Percentiles rank a stretch among this genome's conserved stretches.
phyloP scores from a whole-genome alignment of 23 tunicate species.

The Oikopleura vanhoeffeni region DNA sequence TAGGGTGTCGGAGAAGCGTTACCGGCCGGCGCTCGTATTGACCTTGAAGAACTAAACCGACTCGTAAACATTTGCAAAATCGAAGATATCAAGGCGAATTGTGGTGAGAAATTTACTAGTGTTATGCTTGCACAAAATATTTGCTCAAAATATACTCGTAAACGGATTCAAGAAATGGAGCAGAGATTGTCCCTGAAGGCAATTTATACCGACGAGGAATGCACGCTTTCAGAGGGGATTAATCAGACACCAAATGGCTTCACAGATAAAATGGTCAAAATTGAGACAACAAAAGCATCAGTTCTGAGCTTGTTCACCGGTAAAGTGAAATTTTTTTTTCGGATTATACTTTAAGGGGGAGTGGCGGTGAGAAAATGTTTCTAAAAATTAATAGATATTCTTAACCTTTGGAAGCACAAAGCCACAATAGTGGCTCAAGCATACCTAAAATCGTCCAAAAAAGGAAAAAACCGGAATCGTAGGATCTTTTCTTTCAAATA shows the following conservation, averaged over 20 bases:
- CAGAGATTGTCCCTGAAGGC: background rate
- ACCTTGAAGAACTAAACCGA: background rate
- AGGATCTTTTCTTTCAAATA: too few species aligned
- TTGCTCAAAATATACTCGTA: background rate
- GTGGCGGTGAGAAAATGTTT: too few species aligned
- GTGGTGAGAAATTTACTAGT: background rate
- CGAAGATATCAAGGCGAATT: background rate
- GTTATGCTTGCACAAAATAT: constrained; percentile 7
- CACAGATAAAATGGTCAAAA: background rate
- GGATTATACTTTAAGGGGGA: too few species aligned
- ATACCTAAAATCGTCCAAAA: too few species aligned
- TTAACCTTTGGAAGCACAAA: too few species aligned
- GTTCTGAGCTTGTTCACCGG: background rate
- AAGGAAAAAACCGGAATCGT: too few species aligned
- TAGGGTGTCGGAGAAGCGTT: background rate
- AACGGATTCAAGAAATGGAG: background rate
- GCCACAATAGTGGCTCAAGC: too few species aligned
- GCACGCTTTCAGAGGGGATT: background rate
- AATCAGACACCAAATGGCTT: background rate
- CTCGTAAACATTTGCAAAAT: background rate
- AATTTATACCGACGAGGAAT: constrained; percentile 9
- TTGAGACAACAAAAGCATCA: background rate
- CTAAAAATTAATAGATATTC: too few species aligned
- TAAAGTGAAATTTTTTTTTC: background rate
- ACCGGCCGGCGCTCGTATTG: constrained; percentile 10